A percentile compares a stretch with the other conserved stretches of the same genome.
Conservation (phyloP, 2,797 vertebrate genomes). For the Pangasius macronema region DNA sequence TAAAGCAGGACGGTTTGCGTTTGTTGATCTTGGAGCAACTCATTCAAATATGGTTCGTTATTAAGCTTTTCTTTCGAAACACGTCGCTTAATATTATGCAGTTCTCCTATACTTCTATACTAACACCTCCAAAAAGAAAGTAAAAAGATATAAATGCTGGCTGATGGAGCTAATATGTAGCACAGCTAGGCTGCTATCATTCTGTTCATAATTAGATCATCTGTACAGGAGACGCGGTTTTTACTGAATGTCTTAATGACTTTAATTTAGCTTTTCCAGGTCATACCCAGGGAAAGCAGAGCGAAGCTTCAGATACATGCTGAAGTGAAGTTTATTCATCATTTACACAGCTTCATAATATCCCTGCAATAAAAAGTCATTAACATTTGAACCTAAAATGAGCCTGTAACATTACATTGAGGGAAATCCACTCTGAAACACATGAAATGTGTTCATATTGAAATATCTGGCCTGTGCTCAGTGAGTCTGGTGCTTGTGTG, state of each 20-base stretch:
- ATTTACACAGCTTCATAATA: not conserved
- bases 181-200: not conserved
- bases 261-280: not conserved
- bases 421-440: not conserved
- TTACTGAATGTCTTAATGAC: not conserved
- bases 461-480: not conserved
- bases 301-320: not conserved
- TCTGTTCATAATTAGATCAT: not conserved
- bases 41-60: conserved; percentile 17
- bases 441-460: not conserved
- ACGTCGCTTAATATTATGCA: not conserved
- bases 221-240: not conserved
- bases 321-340: not conserved
- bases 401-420: not conserved
- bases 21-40: not conserved
- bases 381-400: not conserved
- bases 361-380: not conserved
- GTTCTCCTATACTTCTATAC: not conserved
- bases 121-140: not conserved
- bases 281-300: not conserved
- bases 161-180: not conserved
- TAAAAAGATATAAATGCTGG: not conserved
- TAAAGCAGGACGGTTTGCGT: not conserved
- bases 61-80: not conserved
- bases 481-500: not conserved